phyloP scores from a whole-genome alignment of 2,797 vertebrate species.

The Manis pentadactyla region DNA sequence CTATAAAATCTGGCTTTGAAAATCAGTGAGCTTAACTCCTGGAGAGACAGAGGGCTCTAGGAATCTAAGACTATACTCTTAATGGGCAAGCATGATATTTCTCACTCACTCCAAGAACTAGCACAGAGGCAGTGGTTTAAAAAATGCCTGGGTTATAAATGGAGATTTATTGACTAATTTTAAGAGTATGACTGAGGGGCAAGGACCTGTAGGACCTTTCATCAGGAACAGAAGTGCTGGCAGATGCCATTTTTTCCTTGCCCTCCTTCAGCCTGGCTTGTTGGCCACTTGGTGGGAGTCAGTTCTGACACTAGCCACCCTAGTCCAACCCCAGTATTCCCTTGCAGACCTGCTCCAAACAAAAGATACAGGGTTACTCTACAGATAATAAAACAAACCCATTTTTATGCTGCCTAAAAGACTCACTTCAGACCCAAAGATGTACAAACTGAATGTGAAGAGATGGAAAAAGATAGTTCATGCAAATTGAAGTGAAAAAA shows the following conservation, averaged over 20 bases:
- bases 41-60: not conserved
- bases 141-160: not conserved
- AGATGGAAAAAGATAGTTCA: not conserved
- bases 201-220: not conserved
- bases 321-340: not conserved
- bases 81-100: not conserved
- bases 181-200: not conserved
- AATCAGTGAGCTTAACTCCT: not conserved
- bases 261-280: not conserved
- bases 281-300: not conserved
- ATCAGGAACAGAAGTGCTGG: not conserved
- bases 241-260: not conserved
- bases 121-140: not conserved
- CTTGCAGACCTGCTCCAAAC: not conserved
- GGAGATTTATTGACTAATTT: not conserved
- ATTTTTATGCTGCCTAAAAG: not conserved
- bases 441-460: not conserved
- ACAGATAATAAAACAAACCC: not conserved
- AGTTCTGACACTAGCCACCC: not conserved
- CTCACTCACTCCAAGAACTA: not conserved
- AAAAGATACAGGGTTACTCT: not conserved
- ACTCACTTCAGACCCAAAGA: not conserved
- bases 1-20: not conserved
- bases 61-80: not conserved
- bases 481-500: not conserved